A percentile compares a stretch with the other conserved stretches of the same genome.
These are phyloP conservation scores for Oppia nitens DNA, from an alignment of 1,140 invertebrate genomes.

Conservation along the genomic window DNA sequence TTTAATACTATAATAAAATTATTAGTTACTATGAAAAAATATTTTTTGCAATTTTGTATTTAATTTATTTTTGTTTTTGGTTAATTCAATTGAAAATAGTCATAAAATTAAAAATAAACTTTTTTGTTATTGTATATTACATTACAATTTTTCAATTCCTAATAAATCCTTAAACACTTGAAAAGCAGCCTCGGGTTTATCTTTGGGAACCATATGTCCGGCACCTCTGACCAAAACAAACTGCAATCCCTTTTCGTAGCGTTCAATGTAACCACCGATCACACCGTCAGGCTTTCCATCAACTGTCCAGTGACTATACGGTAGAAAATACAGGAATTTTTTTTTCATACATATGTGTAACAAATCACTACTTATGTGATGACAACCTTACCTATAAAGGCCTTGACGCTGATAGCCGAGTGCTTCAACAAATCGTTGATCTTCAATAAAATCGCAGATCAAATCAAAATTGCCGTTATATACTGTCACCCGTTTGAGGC, in stretches of 20 bases:
- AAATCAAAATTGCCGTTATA: conserved; percentile 22
- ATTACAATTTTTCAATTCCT: too few species aligned
- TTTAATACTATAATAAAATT: too few species aligned
- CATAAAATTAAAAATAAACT: too few species aligned
- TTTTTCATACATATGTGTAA: conserved; percentile 33
- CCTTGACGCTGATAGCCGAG: conserved; percentile 1
- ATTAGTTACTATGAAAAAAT: too few species aligned
- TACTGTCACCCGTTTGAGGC: conserved; percentile 18
- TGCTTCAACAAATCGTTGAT: not conserved
- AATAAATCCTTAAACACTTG: too few species aligned
- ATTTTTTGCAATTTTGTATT: too few species aligned
- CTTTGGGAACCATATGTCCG: too few species aligned
- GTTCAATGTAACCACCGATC: conserved; percentile 30
- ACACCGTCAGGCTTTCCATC: conserved; percentile 24
- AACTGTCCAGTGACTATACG: not conserved
- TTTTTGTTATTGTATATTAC: too few species aligned
- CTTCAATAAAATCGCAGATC: conserved; percentile 26
- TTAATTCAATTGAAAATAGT: too few species aligned
- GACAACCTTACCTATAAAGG: conserved; percentile 41
- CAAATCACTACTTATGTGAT: conserved; percentile 40
- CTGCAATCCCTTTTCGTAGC: conserved; percentile 25
- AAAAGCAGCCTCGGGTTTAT: too few species aligned
- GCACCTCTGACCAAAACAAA: too few species aligned
- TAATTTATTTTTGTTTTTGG: too few species aligned
- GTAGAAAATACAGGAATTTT: conserved; percentile 21